Evolutionary conservation across 1,140 invertebrate genomes (phyloP).

Genomic region (Dermatophagoides farinae): DNA sequence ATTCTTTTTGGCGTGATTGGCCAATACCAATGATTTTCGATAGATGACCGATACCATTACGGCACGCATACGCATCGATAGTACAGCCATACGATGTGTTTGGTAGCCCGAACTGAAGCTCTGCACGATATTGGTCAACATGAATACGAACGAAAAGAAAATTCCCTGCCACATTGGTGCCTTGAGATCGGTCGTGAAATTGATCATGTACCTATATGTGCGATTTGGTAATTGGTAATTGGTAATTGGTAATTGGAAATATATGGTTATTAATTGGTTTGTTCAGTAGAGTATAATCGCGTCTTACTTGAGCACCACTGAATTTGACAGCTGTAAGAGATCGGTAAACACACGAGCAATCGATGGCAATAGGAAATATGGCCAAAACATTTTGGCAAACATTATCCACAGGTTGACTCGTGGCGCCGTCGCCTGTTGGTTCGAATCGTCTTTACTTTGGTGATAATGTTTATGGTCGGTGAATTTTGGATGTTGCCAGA

Average conservation of each 20-base stretch:
- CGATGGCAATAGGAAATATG: slow-evolving; percentile 57
- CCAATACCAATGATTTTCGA: slow-evolving; percentile 17
- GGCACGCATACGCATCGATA: slow-evolving; percentile 20
- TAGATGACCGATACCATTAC: slow-evolving; percentile 21
- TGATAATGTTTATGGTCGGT: slow-evolving; percentile 25
- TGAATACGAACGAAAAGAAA: slow-evolving; percentile 41
- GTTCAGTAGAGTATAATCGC: neutral
- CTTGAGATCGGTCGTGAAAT: neutral
- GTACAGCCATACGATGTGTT: neutral
- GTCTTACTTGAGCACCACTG: slow-evolving; percentile 36
- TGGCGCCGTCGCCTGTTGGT: neutral
- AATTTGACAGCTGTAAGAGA: slow-evolving; percentile 63
- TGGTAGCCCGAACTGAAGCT: slow-evolving; percentile 1
- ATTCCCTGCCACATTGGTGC: slow-evolving; percentile 54
- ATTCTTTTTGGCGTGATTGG: slow-evolving; percentile 46
- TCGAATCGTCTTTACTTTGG: neutral
- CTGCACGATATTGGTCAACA: slow-evolving; percentile 11
- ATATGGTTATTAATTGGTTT: neutral
- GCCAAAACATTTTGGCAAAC: slow-evolving; percentile 46
- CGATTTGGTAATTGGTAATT: slow-evolving; percentile 27
- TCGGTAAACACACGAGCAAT: slow-evolving; percentile 60
- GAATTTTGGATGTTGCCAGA: slow-evolving; percentile 35
- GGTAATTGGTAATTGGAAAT: slow-evolving; percentile 21
- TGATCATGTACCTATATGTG: slow-evolving; percentile 34
- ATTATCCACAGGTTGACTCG: slow-evolving; percentile 20